Conservation (phyloP, 2,797 vertebrate genomes). For the Gymnoscopelus braueri region DNA sequence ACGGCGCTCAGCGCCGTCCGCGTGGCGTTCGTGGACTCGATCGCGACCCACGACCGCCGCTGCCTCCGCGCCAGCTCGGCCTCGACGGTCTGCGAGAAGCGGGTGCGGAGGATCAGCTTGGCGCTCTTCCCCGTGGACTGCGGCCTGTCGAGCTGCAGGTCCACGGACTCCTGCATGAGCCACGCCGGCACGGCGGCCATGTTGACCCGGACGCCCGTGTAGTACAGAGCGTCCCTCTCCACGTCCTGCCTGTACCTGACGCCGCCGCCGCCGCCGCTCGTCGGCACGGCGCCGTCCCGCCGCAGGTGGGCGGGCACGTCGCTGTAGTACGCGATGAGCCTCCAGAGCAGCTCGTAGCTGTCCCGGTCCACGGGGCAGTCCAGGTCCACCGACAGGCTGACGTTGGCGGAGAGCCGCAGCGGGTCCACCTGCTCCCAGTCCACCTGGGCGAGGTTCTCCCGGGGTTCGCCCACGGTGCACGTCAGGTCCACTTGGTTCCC, state of each 20-base stretch:
- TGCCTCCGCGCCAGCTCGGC: constrained; percentile 61
- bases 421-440: constrained; percentile 80
- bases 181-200: constrained; percentile 82
- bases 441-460: constrained; percentile 57
- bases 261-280: no score
- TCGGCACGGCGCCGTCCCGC: constrained; percentile 57
- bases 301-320: constrained; percentile 87
- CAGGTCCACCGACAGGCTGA: constrained; percentile 82
- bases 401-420: constrained; percentile 79
- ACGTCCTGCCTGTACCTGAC: constrained; percentile 83
- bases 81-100: constrained; percentile 70
- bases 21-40: constrained; percentile 75
- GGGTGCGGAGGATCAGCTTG: constrained; percentile 77
- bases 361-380: constrained; percentile 87
- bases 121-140: constrained; percentile 85
- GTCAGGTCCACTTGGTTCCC: constrained; percentile 85
- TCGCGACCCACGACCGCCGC: constrained; percentile 86
- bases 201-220: constrained; percentile 87
- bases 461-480: constrained; percentile 79
- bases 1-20: constrained; percentile 67
- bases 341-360: constrained; percentile 90
- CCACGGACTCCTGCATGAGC: constrained; percentile 85
- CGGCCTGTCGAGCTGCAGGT: constrained; percentile 87
- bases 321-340: constrained; percentile 93
- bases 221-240: constrained; percentile 86